Evolutionary conservation across 2,113 vertebrate genomes (phyloP).

Genomic region (Paratilapia polleni): DNA sequence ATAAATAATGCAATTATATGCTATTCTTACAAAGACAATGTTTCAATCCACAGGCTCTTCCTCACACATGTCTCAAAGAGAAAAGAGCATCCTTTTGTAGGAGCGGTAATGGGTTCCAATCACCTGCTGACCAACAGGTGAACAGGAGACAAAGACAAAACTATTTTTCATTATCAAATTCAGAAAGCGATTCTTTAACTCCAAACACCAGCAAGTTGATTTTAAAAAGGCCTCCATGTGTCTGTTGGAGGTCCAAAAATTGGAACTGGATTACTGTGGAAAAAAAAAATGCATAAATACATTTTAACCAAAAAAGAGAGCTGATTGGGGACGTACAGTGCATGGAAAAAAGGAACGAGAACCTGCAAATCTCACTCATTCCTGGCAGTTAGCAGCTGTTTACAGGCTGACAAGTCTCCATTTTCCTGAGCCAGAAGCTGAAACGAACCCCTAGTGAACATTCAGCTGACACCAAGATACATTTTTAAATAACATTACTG

Average conservation of each 20-base stretch:
- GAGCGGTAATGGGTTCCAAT: neutral
- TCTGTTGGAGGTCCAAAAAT: neutral
- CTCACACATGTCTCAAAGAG: neutral
- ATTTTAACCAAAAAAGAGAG: neutral
- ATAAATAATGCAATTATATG: neutral
- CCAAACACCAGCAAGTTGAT: neutral
- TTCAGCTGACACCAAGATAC: too few species aligned
- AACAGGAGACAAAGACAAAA: neutral
- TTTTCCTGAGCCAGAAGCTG: accelerated
- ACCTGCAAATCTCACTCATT: neutral
- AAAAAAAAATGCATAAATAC: neutral
- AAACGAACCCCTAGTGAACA: neutral
- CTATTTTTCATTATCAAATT: neutral
- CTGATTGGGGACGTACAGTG: neutral
- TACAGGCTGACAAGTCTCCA: neutral
- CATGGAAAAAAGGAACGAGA: neutral
- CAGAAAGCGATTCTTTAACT: neutral
- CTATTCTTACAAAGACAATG: neutral
- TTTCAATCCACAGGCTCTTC: neutral
- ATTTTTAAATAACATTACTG: too few species aligned
- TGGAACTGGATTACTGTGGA: neutral
- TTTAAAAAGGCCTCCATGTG: accelerated
- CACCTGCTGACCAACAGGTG: neutral
- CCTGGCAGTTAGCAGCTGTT: neutral
- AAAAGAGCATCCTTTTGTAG: neutral